These are phyloP conservation scores for Arothron firmamentum DNA, from an alignment of 2,113 vertebrate genomes.

Conservation along the genomic window DNA sequence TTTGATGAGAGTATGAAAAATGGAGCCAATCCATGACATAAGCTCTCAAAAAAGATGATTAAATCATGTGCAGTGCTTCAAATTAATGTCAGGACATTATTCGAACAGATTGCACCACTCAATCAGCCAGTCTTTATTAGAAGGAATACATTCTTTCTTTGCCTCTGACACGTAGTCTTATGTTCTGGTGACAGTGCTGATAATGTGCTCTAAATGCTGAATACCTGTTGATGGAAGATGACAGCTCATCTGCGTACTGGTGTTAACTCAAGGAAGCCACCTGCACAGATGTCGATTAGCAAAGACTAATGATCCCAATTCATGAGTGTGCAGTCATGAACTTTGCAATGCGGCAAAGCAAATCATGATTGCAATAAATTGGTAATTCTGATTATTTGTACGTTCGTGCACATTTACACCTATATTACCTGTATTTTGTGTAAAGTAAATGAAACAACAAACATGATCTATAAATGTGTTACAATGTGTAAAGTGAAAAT, in stretches of 20 bases:
- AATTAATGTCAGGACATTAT: slow-evolving; percentile 28
- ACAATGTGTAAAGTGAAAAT: no score
- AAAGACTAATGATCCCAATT: no score
- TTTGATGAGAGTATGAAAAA: slow-evolving; percentile 8
- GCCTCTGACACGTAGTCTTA: slow-evolving; percentile 43
- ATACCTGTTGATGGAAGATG: slow-evolving; percentile 45
- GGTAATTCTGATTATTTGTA: no score
- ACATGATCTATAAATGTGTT: no score
- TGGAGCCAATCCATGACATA: slow-evolving; percentile 10
- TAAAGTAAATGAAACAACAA: no score
- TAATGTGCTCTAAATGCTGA: slow-evolving; percentile 33
- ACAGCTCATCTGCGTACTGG: slow-evolving; percentile 21
- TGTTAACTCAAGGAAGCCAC: background rate
- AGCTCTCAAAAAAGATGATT: slow-evolving; percentile 24
- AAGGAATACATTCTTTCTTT: slow-evolving; percentile 9
- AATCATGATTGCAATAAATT: no score
- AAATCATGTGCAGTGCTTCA: slow-evolving; percentile 24
- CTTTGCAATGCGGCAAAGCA: no score
- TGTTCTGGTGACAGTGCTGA: slow-evolving; percentile 29
- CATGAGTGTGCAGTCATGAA: no score
- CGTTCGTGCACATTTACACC: no score
- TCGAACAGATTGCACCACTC: slow-evolving; percentile 19
- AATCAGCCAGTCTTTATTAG: slow-evolving; percentile 32
- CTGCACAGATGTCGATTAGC: no score
- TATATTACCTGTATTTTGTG: no score